A percentile compares a stretch with the other conserved stretches of the same genome.
These are phyloP conservation scores for Hartigia nigra DNA, from an alignment of 2,888 invertebrate species.

Conservation along the genomic window DNA sequence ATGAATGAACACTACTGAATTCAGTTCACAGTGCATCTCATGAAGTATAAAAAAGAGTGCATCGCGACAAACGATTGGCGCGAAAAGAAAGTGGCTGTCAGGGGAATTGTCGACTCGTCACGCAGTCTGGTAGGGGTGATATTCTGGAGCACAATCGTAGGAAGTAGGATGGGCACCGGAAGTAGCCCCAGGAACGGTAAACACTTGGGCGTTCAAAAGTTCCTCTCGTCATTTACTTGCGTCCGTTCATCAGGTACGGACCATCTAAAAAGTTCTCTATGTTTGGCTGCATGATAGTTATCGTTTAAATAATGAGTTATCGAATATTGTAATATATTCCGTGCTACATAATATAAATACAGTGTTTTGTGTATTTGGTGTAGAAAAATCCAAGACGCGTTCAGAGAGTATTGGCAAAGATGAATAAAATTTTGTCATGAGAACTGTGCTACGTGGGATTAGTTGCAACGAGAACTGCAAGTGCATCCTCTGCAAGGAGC, in stretches of 20 bases:
- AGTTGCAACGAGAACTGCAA: slow-evolving; percentile 72
- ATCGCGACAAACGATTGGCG: background rate
- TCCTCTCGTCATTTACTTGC: background rate
- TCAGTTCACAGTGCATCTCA: slow-evolving; percentile 2
- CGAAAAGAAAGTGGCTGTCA: background rate
- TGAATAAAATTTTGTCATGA: background rate
- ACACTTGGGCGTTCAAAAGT: background rate
- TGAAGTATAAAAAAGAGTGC: slow-evolving; percentile 13
- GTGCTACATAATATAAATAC: background rate
- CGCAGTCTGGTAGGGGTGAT: slow-evolving; percentile 51
- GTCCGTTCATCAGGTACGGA: background rate
- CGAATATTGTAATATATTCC: background rate
- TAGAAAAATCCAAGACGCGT: background rate
- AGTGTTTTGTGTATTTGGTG: background rate
- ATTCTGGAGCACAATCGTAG: slow-evolving; percentile 43
- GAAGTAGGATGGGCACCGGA: slow-evolving; percentile 60
- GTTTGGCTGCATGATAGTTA: background rate
- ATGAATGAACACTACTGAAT: background rate
- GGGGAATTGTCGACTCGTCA: slow-evolving; percentile 36
- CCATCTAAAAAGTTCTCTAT: background rate
- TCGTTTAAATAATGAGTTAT: background rate
- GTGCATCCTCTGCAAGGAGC: slow-evolving; percentile 81
- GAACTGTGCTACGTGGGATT: background rate
- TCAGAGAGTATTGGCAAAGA: background rate
- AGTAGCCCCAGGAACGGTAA: slow-evolving; percentile 34